phyloP scores from a whole-genome alignment of 1,140 invertebrate species.

The Asobara japonica region DNA sequence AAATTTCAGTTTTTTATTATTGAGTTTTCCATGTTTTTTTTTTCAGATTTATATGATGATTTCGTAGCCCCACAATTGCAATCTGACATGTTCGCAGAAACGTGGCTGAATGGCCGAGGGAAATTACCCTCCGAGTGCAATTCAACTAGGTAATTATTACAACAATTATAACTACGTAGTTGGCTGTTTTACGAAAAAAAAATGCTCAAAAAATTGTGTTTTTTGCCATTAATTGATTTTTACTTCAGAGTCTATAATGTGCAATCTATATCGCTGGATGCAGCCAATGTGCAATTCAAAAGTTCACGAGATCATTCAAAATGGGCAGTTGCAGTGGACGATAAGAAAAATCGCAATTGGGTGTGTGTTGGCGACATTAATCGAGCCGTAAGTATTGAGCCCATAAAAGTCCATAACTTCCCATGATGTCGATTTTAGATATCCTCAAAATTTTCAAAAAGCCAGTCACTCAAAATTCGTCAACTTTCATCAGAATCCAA shows the following conservation, averaged over 20 bases:
- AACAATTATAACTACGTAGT: slow-evolving; percentile 41
- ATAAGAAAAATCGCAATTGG: slow-evolving; percentile 71
- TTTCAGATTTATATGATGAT: slow-evolving; percentile 82
- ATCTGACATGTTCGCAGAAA: slow-evolving; percentile 80
- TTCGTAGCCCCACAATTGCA: slow-evolving; percentile 80
- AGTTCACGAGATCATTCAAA: slow-evolving; percentile 89
- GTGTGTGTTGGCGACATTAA: slow-evolving; percentile 94
- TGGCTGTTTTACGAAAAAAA: no score
- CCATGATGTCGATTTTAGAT: not conserved
- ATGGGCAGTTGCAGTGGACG: slow-evolving; percentile 80
- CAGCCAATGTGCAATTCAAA: slow-evolving; percentile 73
- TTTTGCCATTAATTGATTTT: slow-evolving; percentile 21
- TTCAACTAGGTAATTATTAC: slow-evolving; percentile 57
- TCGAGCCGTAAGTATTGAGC: slow-evolving; percentile 74
- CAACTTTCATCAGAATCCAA: no score
- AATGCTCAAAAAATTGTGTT: slow-evolving; percentile 13
- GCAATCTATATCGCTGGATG: slow-evolving; percentile 67
- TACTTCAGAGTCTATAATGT: slow-evolving; percentile 77
- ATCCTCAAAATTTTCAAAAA: no score
- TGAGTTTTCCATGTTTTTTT: slow-evolving; percentile 31
- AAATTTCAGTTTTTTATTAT: not conserved
- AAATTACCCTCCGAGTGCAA: slow-evolving; percentile 77
- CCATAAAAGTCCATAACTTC: not conserved
- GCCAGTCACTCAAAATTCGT: no score
- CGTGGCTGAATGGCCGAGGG: slow-evolving; percentile 86